A percentile compares a stretch with the other conserved stretches of the same genome.
Conservation (phyloP, 2,888 invertebrate genomes). For the Glaucopsyche alexis region DNA sequence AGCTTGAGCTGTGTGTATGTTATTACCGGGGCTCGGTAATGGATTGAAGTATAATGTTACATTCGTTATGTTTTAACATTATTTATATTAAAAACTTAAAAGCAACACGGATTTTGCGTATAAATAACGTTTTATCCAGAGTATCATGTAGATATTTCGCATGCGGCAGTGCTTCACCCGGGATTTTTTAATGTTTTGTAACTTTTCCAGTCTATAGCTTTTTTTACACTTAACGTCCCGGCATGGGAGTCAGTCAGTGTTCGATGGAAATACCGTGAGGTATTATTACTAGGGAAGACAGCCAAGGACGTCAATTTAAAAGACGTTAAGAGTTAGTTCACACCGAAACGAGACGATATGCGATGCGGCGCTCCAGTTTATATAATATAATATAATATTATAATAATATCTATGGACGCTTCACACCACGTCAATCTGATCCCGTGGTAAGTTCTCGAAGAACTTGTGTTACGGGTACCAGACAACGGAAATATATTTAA, state of each 20-base stretch:
- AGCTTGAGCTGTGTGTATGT: constrained; percentile 19
- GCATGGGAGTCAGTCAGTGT: too few relatives aligned
- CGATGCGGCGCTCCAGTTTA: too few relatives aligned
- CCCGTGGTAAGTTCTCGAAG: too few relatives aligned
- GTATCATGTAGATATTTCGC: background rate
- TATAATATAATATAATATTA: too few relatives aligned
- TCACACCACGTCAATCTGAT: too few relatives aligned
- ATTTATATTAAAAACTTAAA: constrained; percentile 22
- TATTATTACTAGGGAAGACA: too few relatives aligned
- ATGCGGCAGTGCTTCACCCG: background rate
- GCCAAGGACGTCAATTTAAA: background rate
- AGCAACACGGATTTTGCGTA: constrained; percentile 8
- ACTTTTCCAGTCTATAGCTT: background rate
- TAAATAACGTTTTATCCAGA: background rate
- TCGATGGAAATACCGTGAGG: too few relatives aligned
- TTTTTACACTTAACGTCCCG: too few relatives aligned
- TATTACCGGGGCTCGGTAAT: constrained; percentile 24
- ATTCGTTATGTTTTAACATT: constrained; percentile 20
- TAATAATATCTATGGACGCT: too few relatives aligned
- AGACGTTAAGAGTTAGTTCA: background rate
- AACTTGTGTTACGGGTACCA: too few relatives aligned
- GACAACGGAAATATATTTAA: too few relatives aligned
- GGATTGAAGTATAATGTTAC: constrained; percentile 26
- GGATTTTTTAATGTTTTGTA: background rate
- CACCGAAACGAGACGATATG: too few relatives aligned